These are phyloP conservation scores for Centropus unirufus DNA, from an alignment of 2,113 vertebrate genomes.

Conservation along the genomic window DNA sequence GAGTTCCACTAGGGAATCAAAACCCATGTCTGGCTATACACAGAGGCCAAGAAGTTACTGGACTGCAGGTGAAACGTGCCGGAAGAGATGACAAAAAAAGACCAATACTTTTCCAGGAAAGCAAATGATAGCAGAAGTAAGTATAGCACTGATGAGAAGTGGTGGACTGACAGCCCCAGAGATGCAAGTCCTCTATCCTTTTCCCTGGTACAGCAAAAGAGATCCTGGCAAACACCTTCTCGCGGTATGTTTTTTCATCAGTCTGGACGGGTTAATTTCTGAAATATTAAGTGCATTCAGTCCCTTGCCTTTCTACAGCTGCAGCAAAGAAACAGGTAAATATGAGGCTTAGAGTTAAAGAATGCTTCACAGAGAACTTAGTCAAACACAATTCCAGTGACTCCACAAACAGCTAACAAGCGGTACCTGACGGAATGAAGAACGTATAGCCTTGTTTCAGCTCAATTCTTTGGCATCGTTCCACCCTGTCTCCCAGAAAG, in stretches of 20 bases:
- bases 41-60: background rate
- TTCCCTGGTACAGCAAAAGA: background rate
- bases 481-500: slow-evolving; percentile 93
- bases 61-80: background rate
- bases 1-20: background rate
- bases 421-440: slow-evolving; percentile 95
- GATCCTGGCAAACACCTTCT: background rate
- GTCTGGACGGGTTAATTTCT: background rate
- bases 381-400: background rate
- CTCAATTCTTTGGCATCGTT: slow-evolving; percentile 95
- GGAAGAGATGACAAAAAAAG: background rate
- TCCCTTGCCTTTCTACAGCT: background rate
- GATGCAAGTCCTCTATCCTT: background rate
- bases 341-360: background rate
- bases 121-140: background rate
- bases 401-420: background rate
- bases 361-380: background rate
- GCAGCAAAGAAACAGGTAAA: background rate
- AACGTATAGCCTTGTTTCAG: slow-evolving; percentile 94
- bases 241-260: background rate
- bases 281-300: background rate
- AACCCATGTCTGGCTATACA: background rate
- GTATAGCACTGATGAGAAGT: background rate
- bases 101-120: background rate
- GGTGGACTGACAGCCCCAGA: background rate